phyloP scores from a whole-genome alignment of 2,113 vertebrate species.

The Aspidoscelis tigris region DNA sequence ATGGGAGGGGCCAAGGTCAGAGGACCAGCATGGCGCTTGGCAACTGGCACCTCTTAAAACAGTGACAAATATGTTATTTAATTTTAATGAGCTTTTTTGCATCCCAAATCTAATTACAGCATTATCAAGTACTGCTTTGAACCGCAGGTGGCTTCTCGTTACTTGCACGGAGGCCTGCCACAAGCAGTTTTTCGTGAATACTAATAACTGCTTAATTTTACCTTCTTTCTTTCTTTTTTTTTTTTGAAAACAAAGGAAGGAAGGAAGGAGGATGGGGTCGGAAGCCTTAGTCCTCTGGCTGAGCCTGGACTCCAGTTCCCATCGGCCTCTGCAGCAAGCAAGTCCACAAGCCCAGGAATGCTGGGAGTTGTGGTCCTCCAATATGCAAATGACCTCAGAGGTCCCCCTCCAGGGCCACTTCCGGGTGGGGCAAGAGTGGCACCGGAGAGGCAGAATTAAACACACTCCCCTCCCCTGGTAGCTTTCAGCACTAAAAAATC shows the following conservation, averaged over 20 bases:
- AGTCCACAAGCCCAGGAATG: background rate
- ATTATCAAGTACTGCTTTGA: constrained; percentile 84
- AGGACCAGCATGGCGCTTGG: constrained; percentile 78
- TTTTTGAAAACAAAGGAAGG: too few relatives aligned
- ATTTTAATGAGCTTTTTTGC: constrained; percentile 86
- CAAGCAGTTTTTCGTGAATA: constrained; percentile 77
- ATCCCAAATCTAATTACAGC: constrained; percentile 85
- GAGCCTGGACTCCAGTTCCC: background rate
- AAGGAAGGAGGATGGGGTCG: constrained; percentile 14
- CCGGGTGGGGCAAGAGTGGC: too few relatives aligned
- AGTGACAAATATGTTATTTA: constrained; percentile 86
- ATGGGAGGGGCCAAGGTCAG: constrained; percentile 80
- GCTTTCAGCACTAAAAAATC: too few relatives aligned
- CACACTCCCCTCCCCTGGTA: too few relatives aligned
- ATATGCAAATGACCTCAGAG: background rate
- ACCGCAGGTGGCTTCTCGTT: constrained; percentile 83
- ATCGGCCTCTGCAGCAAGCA: background rate
- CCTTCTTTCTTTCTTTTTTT: constrained; percentile 41
- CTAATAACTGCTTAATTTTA: constrained; percentile 75
- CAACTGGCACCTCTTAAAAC: constrained; percentile 82
- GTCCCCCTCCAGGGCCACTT: too few relatives aligned
- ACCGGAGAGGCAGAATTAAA: too few relatives aligned
- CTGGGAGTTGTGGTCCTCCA: background rate
- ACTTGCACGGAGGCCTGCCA: constrained; percentile 74
- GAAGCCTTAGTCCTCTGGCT: constrained; percentile 26